phyloP scores from a whole-genome alignment of 2,113 vertebrate species.

The Indri indri region DNA sequence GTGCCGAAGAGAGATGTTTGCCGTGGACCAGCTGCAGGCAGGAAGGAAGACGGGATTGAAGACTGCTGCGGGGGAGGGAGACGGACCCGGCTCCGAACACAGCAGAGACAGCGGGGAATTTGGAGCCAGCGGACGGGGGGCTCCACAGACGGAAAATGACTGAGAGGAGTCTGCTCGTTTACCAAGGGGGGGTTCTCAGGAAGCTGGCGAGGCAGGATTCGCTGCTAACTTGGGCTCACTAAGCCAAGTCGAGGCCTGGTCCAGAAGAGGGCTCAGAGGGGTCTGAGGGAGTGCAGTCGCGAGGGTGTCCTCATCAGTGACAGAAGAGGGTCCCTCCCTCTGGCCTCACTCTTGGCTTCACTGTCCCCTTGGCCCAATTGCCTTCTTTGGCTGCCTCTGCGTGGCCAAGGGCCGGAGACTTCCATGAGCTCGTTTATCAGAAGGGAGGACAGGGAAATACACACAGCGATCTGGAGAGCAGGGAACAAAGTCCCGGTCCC shows the following conservation, averaged over 20 bases:
- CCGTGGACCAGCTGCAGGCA: neutral
- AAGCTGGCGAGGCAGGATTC: fast-evolving
- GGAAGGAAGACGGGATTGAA: neutral
- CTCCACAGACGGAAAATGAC: fast-evolving
- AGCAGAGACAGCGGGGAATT: neutral
- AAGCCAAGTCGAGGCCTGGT: fast-evolving
- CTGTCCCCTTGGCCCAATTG: fast-evolving
- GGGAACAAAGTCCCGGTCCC: too few relatives aligned
- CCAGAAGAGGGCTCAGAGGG: neutral
- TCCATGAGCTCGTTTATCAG: fast-evolving
- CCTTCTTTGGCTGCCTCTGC: neutral
- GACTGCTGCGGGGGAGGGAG: neutral
- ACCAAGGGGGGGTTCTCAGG: fast-evolving
- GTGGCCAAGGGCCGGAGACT: fast-evolving
- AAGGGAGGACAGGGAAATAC: fast-evolving
- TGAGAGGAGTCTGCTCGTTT: fast-evolving
- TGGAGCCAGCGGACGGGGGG: neutral
- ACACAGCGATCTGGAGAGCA: fast-evolving
- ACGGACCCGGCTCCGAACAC: neutral
- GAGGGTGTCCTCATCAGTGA: neutral
- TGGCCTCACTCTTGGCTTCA: fast-evolving
- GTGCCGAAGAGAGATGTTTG: neutral
- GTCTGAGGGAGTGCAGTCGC: fast-evolving
- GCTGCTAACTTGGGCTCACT: neutral
- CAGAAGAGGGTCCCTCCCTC: neutral